These are phyloP conservation scores for Mungos mungo DNA, from an alignment of 2,113 vertebrate species.

Conservation along the genomic window DNA sequence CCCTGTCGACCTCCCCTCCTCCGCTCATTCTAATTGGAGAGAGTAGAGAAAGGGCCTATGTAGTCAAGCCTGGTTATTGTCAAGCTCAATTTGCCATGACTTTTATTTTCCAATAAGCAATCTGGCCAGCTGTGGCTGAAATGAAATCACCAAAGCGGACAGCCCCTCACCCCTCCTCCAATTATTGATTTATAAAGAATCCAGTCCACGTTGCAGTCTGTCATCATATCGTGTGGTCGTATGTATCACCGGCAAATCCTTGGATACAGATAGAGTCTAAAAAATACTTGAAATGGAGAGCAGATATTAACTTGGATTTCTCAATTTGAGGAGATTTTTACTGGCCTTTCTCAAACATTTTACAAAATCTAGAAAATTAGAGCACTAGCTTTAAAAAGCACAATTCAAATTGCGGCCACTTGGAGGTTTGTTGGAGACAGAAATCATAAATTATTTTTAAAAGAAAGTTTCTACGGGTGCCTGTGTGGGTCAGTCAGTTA, in stretches of 20 bases:
- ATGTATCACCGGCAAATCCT: not conserved
- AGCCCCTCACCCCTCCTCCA: not conserved
- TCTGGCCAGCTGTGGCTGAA: conserved; percentile 76
- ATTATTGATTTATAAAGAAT: conserved; percentile 69
- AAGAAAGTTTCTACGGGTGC: not conserved
- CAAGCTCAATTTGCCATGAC: conserved; percentile 76
- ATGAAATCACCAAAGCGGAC: conserved; percentile 73
- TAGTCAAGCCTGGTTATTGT: conserved; percentile 71
- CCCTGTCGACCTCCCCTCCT: conserved; percentile 1
- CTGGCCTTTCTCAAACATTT: not conserved
- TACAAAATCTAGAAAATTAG: not conserved
- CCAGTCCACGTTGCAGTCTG: not conserved
- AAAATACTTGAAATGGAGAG: not conserved
- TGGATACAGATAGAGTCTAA: not conserved
- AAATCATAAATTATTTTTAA: conserved; percentile 10
- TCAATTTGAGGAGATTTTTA: not conserved
- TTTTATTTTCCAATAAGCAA: conserved; percentile 78
- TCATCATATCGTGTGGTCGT: not conserved
- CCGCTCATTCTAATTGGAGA: conserved; percentile 11
- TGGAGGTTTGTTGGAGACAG: not conserved
- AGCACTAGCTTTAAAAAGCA: not conserved
- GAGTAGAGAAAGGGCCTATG: not conserved
- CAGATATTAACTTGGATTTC: not conserved
- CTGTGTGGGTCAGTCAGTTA: too few relatives aligned
- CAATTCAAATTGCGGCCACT: not conserved